Evolutionary conservation across 2,113 vertebrate genomes (phyloP).

Genomic region (Siniperca knerii): DNA sequence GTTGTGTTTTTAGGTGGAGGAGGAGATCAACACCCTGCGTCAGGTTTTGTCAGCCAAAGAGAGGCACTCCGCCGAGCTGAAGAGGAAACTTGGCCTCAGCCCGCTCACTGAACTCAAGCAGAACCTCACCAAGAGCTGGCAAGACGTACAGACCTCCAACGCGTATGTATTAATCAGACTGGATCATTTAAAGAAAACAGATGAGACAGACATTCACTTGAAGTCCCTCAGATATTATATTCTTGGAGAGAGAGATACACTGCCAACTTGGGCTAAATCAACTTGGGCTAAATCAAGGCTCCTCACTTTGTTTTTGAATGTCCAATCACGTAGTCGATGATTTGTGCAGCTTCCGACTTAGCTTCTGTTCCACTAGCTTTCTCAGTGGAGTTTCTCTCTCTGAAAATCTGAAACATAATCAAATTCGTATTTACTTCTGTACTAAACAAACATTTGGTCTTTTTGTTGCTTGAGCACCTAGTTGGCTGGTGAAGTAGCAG

Average conservation of each 20-base stretch:
- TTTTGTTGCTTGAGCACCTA: not conserved
- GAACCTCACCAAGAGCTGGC: constrained; percentile 93
- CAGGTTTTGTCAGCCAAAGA: constrained; percentile 97
- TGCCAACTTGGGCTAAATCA: no score
- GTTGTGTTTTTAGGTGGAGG: constrained; percentile 89
- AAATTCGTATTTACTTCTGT: not conserved
- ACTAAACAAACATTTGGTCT: not conserved
- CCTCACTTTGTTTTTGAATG: no score
- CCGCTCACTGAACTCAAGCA: constrained; percentile 91
- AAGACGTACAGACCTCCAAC: constrained; percentile 94
- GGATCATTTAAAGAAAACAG: not conserved
- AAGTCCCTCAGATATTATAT: not conserved
- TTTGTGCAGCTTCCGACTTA: not conserved
- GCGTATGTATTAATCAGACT: constrained; percentile 86
- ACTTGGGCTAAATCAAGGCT: not conserved
- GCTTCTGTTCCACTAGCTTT: not conserved
- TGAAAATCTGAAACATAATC: not conserved
- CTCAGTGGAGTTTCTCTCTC: not conserved
- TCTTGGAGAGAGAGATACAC: not conserved
- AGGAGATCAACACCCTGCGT: constrained; percentile 94
- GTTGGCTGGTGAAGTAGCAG: no score
- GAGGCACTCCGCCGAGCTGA: constrained; percentile 91
- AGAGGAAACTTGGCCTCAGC: constrained; percentile 93
- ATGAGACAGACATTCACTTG: not conserved
- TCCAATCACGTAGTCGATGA: not conserved